Evolutionary conservation across 2,888 invertebrate genomes (phyloP).

Genomic region (Oligia strigilis): DNA sequence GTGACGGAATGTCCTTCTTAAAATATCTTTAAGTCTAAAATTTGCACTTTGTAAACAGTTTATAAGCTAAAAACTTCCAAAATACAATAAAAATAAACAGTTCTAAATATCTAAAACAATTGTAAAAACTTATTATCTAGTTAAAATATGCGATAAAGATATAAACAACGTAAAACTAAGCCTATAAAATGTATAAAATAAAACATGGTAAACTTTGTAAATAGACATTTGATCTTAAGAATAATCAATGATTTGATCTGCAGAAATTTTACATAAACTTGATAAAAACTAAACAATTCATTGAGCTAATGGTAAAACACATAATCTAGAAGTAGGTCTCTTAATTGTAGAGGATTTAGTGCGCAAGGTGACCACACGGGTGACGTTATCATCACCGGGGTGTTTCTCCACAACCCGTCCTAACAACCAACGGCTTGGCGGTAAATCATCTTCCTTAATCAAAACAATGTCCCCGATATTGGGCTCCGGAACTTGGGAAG

Average conservation of each 20-base stretch:
- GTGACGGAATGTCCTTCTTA: neutral
- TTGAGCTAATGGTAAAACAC: conserved; percentile 5
- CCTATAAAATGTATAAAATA: neutral
- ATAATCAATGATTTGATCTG: too few species aligned
- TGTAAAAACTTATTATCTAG: too few species aligned
- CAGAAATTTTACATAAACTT: too few species aligned
- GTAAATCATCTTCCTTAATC: conserved; percentile 46
- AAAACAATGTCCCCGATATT: conserved; percentile 29
- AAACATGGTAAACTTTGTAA: neutral
- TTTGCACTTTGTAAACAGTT: too few species aligned
- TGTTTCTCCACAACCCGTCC: conserved; percentile 6
- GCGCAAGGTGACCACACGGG: conserved; percentile 15
- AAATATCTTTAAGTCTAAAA: neutral
- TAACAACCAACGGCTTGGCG: conserved; percentile 2
- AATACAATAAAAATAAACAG: too few species aligned
- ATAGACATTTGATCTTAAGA: neutral
- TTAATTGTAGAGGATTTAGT: conserved; percentile 7
- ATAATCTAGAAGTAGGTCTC: conserved; percentile 15
- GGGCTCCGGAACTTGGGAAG: conserved; percentile 11
- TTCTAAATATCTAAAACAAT: too few species aligned
- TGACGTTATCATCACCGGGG: conserved; percentile 15
- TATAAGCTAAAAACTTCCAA: too few species aligned
- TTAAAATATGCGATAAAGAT: too few species aligned
- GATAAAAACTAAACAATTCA: neutral
- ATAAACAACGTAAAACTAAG: neutral